Evolutionary conservation across 2,888 invertebrate species (phyloP).

Genomic region (Coleophora flavipennella): DNA sequence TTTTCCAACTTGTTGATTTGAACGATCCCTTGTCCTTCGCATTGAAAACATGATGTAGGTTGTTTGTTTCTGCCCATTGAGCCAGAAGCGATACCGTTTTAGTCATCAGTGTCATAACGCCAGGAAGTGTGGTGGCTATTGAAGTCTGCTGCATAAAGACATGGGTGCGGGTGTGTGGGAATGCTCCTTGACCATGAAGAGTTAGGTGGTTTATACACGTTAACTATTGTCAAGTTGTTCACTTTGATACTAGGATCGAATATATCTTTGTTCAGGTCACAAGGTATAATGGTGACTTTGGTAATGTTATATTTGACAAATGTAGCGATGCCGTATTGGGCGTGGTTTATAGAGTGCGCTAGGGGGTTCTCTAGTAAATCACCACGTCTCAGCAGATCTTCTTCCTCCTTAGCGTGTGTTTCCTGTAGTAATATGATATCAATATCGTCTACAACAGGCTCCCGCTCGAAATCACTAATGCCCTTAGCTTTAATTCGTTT

Average conservation of each 20-base stretch:
- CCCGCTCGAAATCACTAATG: no score
- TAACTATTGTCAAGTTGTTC: neutral
- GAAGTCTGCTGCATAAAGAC: conserved; percentile 1
- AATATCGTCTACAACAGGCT: no score
- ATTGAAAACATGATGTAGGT: neutral
- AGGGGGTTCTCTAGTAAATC: no score
- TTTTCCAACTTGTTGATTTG: neutral
- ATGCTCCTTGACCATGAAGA: neutral
- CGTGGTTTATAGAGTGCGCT: neutral
- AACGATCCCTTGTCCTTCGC: neutral
- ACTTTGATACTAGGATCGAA: neutral
- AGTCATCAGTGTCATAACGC: neutral
- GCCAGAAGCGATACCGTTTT: neutral
- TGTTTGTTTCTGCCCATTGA: neutral
- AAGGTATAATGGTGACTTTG: neutral
- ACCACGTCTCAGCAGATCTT: no score
- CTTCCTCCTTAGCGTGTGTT: no score
- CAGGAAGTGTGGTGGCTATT: neutral
- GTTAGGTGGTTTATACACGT: neutral
- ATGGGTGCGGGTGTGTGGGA: neutral
- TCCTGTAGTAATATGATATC: no score
- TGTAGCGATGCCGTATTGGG: neutral
- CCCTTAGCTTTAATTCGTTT: no score
- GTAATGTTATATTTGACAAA: neutral
- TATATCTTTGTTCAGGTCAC: neutral